Evolutionary conservation across 2,113 vertebrate species (phyloP), one percentile per base, ranked within the genome.

Genomic region (Lepus americanus): DNA sequence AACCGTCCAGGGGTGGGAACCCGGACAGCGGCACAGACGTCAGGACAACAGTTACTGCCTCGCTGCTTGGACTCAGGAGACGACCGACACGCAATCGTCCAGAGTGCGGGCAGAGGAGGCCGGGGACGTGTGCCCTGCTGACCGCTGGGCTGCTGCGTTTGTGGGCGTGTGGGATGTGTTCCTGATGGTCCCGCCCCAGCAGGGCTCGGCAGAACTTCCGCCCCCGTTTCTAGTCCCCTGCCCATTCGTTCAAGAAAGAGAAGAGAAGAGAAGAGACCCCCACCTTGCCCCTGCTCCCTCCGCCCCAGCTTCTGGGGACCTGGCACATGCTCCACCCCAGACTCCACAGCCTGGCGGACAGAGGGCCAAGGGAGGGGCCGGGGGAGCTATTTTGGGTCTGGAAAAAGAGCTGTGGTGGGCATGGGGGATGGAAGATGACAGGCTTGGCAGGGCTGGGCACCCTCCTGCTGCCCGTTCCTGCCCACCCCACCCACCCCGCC

Each of bases 381-480:
- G 49, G 63, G 53, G 78, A 97, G 90, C 90, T 97, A 97, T 97
- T 97, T 70, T 76, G 72, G 77, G 94, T 39, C 78, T 82, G 93
- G 36, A 77, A n/a, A 87, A 78, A 93, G 67, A 51, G 80, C 76
- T 84, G 89, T 9, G 93, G 95, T 87, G 33, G 89, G 76, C 3
- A 5, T 11, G 76, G 0, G 31, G 53, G 88, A 55, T 83, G 87
- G 87, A 87, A 77, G 79, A 92, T 96, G 85, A 95, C 19, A 89
- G 96, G 94, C 83, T 13, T 29, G 70, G 79, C 74, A 36, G 72
- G 94, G 77, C 31, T 7, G 11, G 90, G 89, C 51, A 22, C 27
- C 31, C 20, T 64, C 84, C 11, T 33, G 36, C 78, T 9, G 82
- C 72, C 33, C 80, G 67, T 27, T 7, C n/a, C n/a, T 36, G 19